phyloP scores from a whole-genome alignment of 2,888 invertebrate genomes.

The Polydrusus pterygomalis region DNA sequence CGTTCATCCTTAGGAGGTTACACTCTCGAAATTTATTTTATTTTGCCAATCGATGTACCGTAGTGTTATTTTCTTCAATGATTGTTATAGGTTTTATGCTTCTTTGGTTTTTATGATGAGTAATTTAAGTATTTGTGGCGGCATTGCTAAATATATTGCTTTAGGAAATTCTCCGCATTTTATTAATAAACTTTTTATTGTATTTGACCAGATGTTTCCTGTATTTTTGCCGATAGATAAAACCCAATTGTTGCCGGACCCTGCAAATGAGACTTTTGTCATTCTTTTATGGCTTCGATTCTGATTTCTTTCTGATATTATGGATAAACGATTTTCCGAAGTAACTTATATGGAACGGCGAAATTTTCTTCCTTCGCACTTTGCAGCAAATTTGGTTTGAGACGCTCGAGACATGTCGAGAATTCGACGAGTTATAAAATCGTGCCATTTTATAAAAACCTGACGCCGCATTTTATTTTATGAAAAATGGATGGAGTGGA shows the following conservation, averaged over 20 bases:
- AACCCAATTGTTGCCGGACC: not conserved
- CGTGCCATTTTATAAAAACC: too few relatives aligned
- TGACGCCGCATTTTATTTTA: too few relatives aligned
- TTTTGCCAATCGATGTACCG: too few relatives aligned
- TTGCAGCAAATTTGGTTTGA: not conserved
- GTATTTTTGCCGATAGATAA: not conserved
- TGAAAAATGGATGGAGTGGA: too few relatives aligned
- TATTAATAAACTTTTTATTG: not conserved
- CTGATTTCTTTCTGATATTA: not conserved
- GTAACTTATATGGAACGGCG: not conserved
- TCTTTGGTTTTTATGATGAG: too few relatives aligned
- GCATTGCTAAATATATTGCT: too few relatives aligned
- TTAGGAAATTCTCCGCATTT: not conserved
- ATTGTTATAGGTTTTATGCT: too few relatives aligned
- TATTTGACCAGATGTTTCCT: not conserved
- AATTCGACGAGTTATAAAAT: not conserved
- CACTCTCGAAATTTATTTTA: too few relatives aligned
- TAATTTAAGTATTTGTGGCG: too few relatives aligned
- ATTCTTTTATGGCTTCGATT: not conserved
- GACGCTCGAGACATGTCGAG: not conserved
- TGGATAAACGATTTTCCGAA: conserved; percentile 4
- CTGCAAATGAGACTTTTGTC: conserved; percentile 8
- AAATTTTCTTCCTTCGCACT: not conserved
- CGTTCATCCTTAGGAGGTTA: too few relatives aligned
- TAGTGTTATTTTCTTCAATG: too few relatives aligned